These are phyloP conservation scores for Drosophila erecta DNA, from an alignment of 1,140 invertebrate genomes.

Conservation along the genomic window DNA sequence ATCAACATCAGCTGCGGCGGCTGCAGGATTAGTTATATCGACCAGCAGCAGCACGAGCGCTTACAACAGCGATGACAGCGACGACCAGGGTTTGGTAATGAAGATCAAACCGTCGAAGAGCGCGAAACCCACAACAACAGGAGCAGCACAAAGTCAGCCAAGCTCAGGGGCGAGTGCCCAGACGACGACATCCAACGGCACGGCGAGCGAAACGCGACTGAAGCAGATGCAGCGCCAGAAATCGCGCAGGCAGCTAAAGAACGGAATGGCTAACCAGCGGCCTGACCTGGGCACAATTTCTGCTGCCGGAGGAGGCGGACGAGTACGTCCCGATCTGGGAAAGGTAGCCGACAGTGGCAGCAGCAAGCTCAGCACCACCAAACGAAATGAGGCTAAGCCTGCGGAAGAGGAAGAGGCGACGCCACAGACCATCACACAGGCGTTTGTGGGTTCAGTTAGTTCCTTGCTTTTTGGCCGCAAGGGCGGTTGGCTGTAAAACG, in stretches of 20 bases:
- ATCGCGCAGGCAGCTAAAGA: slow-evolving; percentile 75
- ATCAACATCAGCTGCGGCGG: slow-evolving; percentile 10
- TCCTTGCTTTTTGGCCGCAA: slow-evolving; percentile 92
- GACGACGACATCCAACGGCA: slow-evolving; percentile 74
- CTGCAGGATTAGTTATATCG: neutral
- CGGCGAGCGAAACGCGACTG: slow-evolving; percentile 84
- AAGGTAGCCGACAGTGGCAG: slow-evolving; percentile 85
- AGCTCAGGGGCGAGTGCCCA: slow-evolving; percentile 26
- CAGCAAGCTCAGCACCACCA: slow-evolving; percentile 10
- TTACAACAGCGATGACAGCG: slow-evolving; percentile 73
- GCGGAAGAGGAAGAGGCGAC: slow-evolving; percentile 44
- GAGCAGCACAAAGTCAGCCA: slow-evolving; percentile 26
- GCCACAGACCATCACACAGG: slow-evolving; percentile 86
- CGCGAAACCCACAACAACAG: slow-evolving; percentile 27
- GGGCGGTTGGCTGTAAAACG: slow-evolving; percentile 90
- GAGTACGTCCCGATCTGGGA: slow-evolving; percentile 87
- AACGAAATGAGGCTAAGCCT: slow-evolving; percentile 10
- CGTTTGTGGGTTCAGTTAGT: slow-evolving; percentile 90
- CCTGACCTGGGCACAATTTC: slow-evolving; percentile 84
- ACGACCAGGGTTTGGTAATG: slow-evolving; percentile 69
- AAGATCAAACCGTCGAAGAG: slow-evolving; percentile 44
- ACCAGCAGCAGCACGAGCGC: slow-evolving; percentile 61
- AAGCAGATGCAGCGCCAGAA: slow-evolving; percentile 83
- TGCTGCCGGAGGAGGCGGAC: slow-evolving; percentile 78
- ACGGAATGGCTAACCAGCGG: slow-evolving; percentile 85